Evolutionary conservation across 2,888 invertebrate species (phyloP).

Genomic region (Macaria liturata): DNA sequence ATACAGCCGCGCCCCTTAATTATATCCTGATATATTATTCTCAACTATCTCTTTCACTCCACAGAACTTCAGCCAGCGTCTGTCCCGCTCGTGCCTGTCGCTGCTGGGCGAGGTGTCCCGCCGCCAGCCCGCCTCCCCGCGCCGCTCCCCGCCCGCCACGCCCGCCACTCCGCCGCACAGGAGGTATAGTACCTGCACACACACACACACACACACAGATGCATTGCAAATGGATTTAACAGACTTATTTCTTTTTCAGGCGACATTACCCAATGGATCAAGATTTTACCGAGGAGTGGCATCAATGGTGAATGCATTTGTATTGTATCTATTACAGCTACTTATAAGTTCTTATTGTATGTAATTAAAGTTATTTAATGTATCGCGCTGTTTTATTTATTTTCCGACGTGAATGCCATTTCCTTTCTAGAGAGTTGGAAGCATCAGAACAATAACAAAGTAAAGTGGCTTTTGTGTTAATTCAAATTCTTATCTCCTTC

Average conservation of each 20-base stretch:
- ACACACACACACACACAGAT: no score
- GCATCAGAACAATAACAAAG: no score
- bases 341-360: slow-evolving; percentile 11
- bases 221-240: no score
- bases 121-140: slow-evolving; percentile 49
- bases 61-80: slow-evolving; percentile 78
- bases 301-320: slow-evolving; percentile 56
- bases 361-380: slow-evolving; percentile 8
- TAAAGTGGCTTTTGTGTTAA: no score
- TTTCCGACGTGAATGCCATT: no score
- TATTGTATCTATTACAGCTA: background rate
- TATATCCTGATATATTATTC: no score
- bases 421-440: no score
- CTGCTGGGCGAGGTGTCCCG: slow-evolving; percentile 74
- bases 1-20: no score
- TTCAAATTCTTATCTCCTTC: no score
- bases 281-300: slow-evolving; percentile 74
- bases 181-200: slow-evolving; percentile 40
- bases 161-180: slow-evolving; percentile 57
- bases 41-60: no score
- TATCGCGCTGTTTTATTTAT: no score
- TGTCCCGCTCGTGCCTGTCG: slow-evolving; percentile 74
- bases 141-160: slow-evolving; percentile 43
- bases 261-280: slow-evolving; percentile 65
- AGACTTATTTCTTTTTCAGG: slow-evolving; percentile 48